Evolutionary conservation across 1,140 invertebrate genomes (phyloP), one percentile per base, ranked within the genome.

Genomic region (Branchinecta lindahli): DNA sequence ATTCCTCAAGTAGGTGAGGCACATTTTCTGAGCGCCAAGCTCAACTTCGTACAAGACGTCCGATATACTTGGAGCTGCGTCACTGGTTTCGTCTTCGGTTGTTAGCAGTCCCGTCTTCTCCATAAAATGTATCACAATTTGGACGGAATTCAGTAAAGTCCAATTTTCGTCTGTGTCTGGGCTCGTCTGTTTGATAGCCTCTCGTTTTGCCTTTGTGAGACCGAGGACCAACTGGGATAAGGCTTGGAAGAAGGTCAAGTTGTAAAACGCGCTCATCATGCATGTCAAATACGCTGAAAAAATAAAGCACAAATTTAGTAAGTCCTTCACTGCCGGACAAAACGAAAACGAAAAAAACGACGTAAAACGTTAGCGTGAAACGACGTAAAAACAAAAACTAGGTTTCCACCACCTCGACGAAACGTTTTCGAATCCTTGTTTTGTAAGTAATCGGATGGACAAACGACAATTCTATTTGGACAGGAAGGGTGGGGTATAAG

Each of bases 201-300:
- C 52, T 20, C 12, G 18, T 61, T 61, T 61, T 61, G 12, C 4
- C 6, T 61, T 12, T 12, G 52, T 15, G 12, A 61, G 12, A 15
- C 18, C 18, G 52, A 12, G 18, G 46, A 83, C 87, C 8, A 91
- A 75, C 74, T 88, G 86, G 0, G 86, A 79, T 33, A 94, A 82
- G 47, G 91, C 86, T 84, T 96, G 92, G 77, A 94, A 88, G 79
- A 91, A 94, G 65, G 88, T 81, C 61, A 95, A 81, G 80, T 94
- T 92, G 81, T 92, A 96, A 46, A 95, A 80, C 73, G 88, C 85
- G 76, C 89, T 87, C 0, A 95, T 87, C 72, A 95, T 85, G 75
- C 87, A 87, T 8, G 86, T 88, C 77, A 91, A 94, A 78, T 94
- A 92, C 33, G 86, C 92, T 93, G 79, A 66, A 45, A 70, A 47